These are phyloP conservation scores for Cynopterus sphinx DNA, from an alignment of 2,797 vertebrate genomes.

Conservation along the genomic window DNA sequence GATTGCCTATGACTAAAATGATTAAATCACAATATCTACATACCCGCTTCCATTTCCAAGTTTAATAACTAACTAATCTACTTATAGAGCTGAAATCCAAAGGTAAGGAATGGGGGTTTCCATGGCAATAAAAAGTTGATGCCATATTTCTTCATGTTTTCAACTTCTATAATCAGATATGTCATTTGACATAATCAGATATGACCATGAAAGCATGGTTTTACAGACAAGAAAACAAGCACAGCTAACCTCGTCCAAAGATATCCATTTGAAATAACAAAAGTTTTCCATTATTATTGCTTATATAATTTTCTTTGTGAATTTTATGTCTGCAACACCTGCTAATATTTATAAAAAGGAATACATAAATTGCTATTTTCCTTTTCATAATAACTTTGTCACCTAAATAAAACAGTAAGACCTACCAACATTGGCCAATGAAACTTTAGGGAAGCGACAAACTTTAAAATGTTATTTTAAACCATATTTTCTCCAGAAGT, in stretches of 20 bases:
- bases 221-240: constrained; percentile 25
- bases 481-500: not conserved
- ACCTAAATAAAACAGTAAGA: constrained; percentile 53
- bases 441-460: constrained; percentile 32
- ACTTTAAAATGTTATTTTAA: constrained; percentile 35
- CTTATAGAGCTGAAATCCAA: not conserved
- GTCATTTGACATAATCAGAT: not conserved
- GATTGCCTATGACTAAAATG: constrained; percentile 16
- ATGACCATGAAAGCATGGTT: not conserved
- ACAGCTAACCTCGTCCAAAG: constrained; percentile 14
- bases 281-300: constrained; percentile 17
- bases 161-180: not conserved
- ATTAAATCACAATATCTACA: constrained; percentile 54
- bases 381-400: not conserved
- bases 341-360: constrained; percentile 39
- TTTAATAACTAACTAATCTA: constrained; percentile 17
- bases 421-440: not conserved
- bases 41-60: not conserved
- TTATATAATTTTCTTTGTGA: not conserved
- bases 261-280: not conserved
- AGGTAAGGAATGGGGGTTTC: not conserved
- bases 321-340: constrained; percentile 20
- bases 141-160: not conserved
- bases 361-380: not conserved
- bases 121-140: not conserved